These are phyloP conservation scores for Drosophila ficusphila DNA, from an alignment of 1,140 invertebrate species.

Conservation along the genomic window DNA sequence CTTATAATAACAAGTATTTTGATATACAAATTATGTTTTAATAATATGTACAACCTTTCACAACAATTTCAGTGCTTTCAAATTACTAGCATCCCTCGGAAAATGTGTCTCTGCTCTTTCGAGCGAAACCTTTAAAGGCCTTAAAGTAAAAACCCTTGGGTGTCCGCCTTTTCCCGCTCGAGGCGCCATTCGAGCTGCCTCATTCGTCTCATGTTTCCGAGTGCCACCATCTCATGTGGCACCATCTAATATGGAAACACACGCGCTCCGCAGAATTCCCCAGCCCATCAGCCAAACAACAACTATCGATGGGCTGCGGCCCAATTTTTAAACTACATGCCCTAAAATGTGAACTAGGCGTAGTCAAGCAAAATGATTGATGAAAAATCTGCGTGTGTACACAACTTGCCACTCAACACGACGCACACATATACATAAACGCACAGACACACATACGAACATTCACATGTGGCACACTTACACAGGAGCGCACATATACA, in stretches of 20 bases:
- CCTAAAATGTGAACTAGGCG: constrained; percentile 58
- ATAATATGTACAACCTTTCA: too few relatives aligned
- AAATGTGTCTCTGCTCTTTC: background rate
- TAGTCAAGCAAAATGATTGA: constrained; percentile 71
- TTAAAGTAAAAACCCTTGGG: constrained; percentile 21
- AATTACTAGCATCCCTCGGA: background rate
- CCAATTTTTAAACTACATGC: constrained; percentile 62
- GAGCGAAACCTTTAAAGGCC: constrained; percentile 17
- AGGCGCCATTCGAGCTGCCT: constrained; percentile 19
- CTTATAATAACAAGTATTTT: too few relatives aligned
- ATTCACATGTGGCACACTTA: constrained; percentile 13
- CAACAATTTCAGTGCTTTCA: too few relatives aligned
- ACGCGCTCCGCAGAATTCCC: background rate
- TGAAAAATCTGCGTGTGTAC: constrained; percentile 71
- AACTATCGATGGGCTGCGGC: constrained; percentile 53
- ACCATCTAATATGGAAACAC: constrained; percentile 1
- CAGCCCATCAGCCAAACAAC: background rate
- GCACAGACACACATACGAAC: constrained; percentile 2
- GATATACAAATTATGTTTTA: too few relatives aligned
- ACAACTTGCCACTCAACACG: constrained; percentile 69
- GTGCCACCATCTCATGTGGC: background rate
- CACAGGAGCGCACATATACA: constrained; percentile 33
- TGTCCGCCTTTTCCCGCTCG: background rate
- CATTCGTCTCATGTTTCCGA: constrained; percentile 22
- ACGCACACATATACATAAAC: constrained; percentile 19